Evolutionary conservation across 2,888 invertebrate genomes (phyloP).

Genomic region (Platycheirus rosarum): DNA sequence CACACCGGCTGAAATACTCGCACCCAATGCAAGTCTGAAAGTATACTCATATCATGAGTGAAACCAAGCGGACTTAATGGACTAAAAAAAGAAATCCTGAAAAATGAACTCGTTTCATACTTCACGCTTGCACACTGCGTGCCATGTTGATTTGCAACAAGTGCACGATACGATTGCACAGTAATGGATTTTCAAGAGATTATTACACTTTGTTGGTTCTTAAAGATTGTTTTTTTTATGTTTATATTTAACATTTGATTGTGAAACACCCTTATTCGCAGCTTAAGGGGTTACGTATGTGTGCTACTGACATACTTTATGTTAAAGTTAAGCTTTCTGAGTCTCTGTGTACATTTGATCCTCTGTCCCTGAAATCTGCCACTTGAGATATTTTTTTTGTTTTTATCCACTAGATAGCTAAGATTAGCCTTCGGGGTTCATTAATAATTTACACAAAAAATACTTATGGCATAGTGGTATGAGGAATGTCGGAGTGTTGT

Average conservation of each 20-base stretch:
- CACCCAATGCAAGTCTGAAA: slow-evolving; percentile 26
- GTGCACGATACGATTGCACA: slow-evolving; percentile 31
- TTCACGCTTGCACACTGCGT: slow-evolving; percentile 36
- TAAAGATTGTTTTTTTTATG: slow-evolving; percentile 10
- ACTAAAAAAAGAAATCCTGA: slow-evolving; percentile 19
- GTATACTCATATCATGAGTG: slow-evolving; percentile 15
- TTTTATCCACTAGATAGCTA: too few relatives aligned
- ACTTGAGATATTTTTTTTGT: neutral
- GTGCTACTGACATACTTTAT: neutral
- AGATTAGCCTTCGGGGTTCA: too few relatives aligned
- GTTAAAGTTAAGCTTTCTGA: neutral
- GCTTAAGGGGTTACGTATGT: neutral
- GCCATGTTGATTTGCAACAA: slow-evolving; percentile 59
- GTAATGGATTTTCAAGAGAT: slow-evolving; percentile 33
- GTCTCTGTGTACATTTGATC: too few relatives aligned
- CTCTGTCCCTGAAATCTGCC: too few relatives aligned
- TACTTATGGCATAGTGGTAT: too few relatives aligned
- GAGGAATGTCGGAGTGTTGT: too few relatives aligned
- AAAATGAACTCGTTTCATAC: slow-evolving; percentile 28
- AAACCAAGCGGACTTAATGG: slow-evolving; percentile 47
- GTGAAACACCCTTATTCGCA: slow-evolving; percentile 1
- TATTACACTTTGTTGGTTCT: slow-evolving; percentile 34
- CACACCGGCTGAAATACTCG: neutral
- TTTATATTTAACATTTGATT: slow-evolving; percentile 1
- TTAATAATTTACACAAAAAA: too few relatives aligned